These are phyloP conservation scores for Lepidurus packardi DNA, from an alignment of 1,140 invertebrate genomes.

Conservation along the genomic window DNA sequence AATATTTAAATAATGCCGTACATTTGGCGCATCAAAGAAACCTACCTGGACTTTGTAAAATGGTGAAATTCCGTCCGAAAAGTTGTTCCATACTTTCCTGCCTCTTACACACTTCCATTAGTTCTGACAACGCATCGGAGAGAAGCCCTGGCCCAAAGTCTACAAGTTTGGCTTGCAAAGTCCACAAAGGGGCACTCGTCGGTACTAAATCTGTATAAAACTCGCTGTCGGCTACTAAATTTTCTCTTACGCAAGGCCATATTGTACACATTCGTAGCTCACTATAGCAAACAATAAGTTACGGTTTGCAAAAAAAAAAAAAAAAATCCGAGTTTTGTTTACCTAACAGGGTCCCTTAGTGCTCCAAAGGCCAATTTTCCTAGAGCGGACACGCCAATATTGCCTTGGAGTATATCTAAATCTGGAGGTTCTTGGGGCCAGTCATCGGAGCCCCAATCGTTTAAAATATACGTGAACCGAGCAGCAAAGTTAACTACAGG, in stretches of 20 bases:
- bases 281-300: slow-evolving; percentile 47
- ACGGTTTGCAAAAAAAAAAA: slow-evolving; percentile 35
- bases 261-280: slow-evolving; percentile 73
- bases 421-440: slow-evolving; percentile 68
- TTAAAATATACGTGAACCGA: slow-evolving; percentile 71
- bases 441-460: slow-evolving; percentile 58
- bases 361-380: slow-evolving; percentile 75
- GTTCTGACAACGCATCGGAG: slow-evolving; percentile 45
- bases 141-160: slow-evolving; percentile 47
- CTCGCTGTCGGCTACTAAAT: slow-evolving; percentile 79
- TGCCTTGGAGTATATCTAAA: slow-evolving; percentile 60
- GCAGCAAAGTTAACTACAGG: slow-evolving; percentile 66
- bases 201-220: slow-evolving; percentile 83
- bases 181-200: slow-evolving; percentile 71
- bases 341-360: slow-evolving; percentile 67
- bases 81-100: slow-evolving; percentile 45
- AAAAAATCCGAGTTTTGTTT: slow-evolving; percentile 37
- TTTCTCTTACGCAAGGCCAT: slow-evolving; percentile 80
- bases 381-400: slow-evolving; percentile 52
- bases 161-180: slow-evolving; percentile 45
- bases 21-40: background rate
- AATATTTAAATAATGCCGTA: background rate
- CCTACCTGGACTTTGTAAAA: slow-evolving; percentile 33
- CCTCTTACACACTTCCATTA: slow-evolving; percentile 43
- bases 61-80: slow-evolving; percentile 41